A percentile compares a stretch with the other conserved stretches of the same genome.
Evolutionary conservation across 2,888 invertebrate genomes (phyloP).

Genomic region (Drosophila mettleri): DNA sequence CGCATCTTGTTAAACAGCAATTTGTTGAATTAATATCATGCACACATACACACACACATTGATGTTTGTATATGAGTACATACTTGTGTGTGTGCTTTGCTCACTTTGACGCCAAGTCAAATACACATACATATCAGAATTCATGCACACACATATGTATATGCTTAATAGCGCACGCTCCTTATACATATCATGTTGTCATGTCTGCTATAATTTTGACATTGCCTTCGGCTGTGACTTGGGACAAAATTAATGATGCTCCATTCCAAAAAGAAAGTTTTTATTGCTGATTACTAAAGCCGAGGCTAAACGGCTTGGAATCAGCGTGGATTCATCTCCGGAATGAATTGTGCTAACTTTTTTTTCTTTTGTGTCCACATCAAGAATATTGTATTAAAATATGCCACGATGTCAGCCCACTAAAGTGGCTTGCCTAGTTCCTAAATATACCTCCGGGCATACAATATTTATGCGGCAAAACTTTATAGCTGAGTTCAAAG

Average conservation of each 20-base stretch:
- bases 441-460: neutral
- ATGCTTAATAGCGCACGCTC: constrained; percentile 53
- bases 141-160: constrained; percentile 13
- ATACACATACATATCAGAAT: constrained; percentile 44
- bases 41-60: constrained; percentile 40
- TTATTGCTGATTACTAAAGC: constrained; percentile 57
- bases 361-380: constrained; percentile 11
- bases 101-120: constrained; percentile 79
- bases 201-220: constrained; percentile 57
- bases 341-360: constrained; percentile 40
- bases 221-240: constrained; percentile 40
- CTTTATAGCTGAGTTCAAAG: constrained; percentile 1
- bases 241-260: constrained; percentile 53
- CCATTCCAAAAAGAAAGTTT: constrained; percentile 53
- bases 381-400: constrained; percentile 7
- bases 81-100: constrained; percentile 53
- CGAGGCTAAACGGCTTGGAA: constrained; percentile 27
- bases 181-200: constrained; percentile 38
- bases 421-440: neutral
- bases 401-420: constrained; percentile 1
- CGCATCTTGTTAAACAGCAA: constrained; percentile 78
- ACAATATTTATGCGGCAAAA: neutral
- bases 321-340: constrained; percentile 14
- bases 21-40: constrained; percentile 79
- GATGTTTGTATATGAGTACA: neutral